Conservation (phyloP, 2,113 vertebrate genomes). For the Corydoras maculifer region DNA sequence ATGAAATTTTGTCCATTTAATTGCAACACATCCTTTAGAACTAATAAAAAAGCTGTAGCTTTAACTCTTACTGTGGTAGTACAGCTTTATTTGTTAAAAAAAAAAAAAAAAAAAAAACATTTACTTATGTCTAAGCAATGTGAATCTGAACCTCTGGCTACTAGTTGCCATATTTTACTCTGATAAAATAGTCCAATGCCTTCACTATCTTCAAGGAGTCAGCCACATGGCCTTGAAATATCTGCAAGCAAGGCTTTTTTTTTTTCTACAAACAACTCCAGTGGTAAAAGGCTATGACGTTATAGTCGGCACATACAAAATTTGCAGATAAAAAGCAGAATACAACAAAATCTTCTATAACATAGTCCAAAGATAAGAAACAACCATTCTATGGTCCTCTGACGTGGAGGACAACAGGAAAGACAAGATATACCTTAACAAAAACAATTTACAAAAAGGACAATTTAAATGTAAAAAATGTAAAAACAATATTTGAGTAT, state of each 20-base stretch:
- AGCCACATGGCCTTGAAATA: not conserved
- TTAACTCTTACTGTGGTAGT: no score
- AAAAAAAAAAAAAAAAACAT: no score
- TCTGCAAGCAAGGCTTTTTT: slow-evolving; percentile 13
- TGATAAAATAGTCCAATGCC: not conserved
- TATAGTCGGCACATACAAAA: not conserved
- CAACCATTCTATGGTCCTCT: no score
- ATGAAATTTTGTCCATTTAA: no score
- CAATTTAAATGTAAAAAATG: not conserved
- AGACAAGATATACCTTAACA: not conserved
- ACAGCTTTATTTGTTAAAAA: no score
- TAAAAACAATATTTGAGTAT: no score
- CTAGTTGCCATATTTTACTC: not conserved
- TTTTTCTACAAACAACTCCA: slow-evolving; percentile 8
- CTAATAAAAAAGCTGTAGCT: no score
- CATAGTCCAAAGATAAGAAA: not conserved
- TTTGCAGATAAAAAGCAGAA: not conserved
- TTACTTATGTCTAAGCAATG: not conserved
- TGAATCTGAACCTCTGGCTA: not conserved
- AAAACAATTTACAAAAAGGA: not conserved
- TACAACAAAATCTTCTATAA: not conserved
- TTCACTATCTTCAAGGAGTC: not conserved
- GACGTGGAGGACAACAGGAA: not conserved
- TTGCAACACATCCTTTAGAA: no score
- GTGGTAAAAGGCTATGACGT: not conserved